A percentile compares a stretch with the other conserved stretches of the same genome.
phyloP scores from a whole-genome alignment of 37 sponge, comb jelly and placozoan genomes.

The Halichondria panicea region DNA sequence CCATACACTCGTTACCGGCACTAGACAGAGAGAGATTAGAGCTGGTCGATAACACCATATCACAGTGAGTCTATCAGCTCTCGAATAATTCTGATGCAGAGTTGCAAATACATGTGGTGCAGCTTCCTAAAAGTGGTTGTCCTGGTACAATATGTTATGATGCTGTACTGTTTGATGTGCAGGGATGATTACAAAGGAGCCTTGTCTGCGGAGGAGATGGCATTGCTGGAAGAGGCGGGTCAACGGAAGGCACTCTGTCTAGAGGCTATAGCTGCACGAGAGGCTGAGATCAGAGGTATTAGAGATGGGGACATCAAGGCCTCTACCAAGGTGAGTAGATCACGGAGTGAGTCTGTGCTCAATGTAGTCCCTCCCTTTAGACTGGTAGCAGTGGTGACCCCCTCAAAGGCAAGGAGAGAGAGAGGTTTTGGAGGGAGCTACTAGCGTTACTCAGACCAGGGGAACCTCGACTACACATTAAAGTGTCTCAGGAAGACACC shows the following conservation, averaged over 20 bases:
- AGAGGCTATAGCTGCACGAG: constrained; percentile 6
- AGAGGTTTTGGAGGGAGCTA: constrained; percentile 42
- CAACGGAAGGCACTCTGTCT: constrained; percentile 40
- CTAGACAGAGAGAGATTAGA: constrained; percentile 51
- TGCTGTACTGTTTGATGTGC: neutral
- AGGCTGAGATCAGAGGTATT: constrained; percentile 53
- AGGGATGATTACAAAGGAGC: constrained; percentile 62
- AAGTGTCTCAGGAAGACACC: constrained; percentile 31
- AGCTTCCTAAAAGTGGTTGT: no score
- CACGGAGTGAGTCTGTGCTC: constrained; percentile 6
- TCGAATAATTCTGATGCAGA: no score
- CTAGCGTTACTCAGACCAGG: constrained; percentile 27
- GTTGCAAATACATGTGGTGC: no score
- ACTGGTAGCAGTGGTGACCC: neutral
- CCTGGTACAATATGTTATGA: no score
- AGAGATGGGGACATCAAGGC: constrained; percentile 23
- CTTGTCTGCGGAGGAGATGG: constrained; percentile 54
- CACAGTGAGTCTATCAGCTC: constrained; percentile 15
- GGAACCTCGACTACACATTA: neutral
- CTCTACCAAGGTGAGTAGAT: neutral
- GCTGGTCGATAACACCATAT: constrained; percentile 17
- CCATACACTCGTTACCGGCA: constrained; percentile 25
- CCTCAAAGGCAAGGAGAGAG: constrained; percentile 22
- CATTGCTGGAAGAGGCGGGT: constrained; percentile 35
- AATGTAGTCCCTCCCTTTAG: neutral